A percentile compares a stretch with the other conserved stretches of the same genome.
phyloP scores from a whole-genome alignment of 2,888 invertebrate species.

The Craniophora ligustri region DNA sequence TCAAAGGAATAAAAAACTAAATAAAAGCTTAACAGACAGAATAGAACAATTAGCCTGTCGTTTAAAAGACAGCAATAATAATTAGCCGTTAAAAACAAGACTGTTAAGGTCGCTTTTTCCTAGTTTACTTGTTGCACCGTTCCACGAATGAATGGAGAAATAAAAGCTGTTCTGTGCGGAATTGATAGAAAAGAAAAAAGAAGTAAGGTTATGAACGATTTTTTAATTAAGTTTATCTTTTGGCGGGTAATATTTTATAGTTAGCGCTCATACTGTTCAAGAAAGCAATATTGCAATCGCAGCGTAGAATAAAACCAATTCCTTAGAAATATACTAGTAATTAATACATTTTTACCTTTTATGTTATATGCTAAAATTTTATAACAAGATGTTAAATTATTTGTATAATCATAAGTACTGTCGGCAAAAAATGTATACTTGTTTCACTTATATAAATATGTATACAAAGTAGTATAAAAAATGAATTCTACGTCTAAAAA shows the following conservation, averaged over 20 bases:
- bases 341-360: too few relatives aligned
- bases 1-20: slow-evolving; percentile 25
- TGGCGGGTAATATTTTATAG: neutral
- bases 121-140: slow-evolving; percentile 27
- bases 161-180: neutral
- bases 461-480: too few relatives aligned
- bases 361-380: too few relatives aligned
- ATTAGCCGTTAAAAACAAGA: slow-evolving; percentile 24
- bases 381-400: too few relatives aligned
- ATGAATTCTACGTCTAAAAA: too few relatives aligned
- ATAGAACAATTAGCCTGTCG: slow-evolving; percentile 36
- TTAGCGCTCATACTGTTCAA: too few relatives aligned
- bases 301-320: too few relatives aligned
- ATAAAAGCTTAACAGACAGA: slow-evolving; percentile 27
- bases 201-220: neutral
- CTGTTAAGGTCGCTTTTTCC: slow-evolving; percentile 3
- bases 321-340: too few relatives aligned
- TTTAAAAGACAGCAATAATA: slow-evolving; percentile 32
- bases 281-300: too few relatives aligned
- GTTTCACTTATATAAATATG: too few relatives aligned
- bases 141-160: neutral
- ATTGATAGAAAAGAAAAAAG: neutral
- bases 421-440: too few relatives aligned
- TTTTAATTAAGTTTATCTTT: neutral
- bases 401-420: too few relatives aligned